Evolutionary conservation across 1,140 invertebrate genomes (phyloP), one percentile per base, ranked within the genome.

Genomic region (Tetragnatha versicolor): DNA sequence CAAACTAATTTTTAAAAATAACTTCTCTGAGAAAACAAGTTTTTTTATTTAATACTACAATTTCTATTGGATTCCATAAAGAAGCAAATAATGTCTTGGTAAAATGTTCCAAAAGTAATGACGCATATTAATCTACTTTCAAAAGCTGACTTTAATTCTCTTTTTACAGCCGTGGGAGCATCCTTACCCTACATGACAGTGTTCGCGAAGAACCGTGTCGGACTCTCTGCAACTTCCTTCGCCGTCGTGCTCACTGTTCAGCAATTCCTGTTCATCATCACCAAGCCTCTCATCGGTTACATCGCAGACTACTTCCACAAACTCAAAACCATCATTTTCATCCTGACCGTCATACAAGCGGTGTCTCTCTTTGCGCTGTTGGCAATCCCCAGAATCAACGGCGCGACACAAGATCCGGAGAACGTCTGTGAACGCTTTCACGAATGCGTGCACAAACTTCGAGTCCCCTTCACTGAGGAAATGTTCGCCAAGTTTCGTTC

Each of bases 241-340:
- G 70, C 70, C 5, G 25, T 37, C 20, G 22, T 63, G 1, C 14
- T 39, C 29, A 37, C 42, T 7, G 29, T 31, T 25, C 53, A 75
- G 22, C 55, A 63, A 22, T 61, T 75, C 25, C 14, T 75, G 4
- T 75, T 61, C n/a, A n/a, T 75, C 1, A 27, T 63, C 27, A 47
- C 42, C 35, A 75, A 75, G n/a, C 55, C 70, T 17, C 20, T 33
- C 22, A 75, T 75, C 9, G 70, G 70, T 7, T 75, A 75, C n/a
- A 27, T 75, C 4, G 55, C 70, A 7, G 70, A 75, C n/a, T 75
- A 75, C 35, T 75, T 63, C 27, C 45, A 75, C 3, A 61, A 75
- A 17, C 14, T 75, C 0, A 75, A 75, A 61, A 29, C 37, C 14
- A 60, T 63, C 2, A 33, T 75, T 4, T 55, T 20, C 22, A 55